phyloP scores from a whole-genome alignment of 2,113 vertebrate genomes.

The Zapornia atra region DNA sequence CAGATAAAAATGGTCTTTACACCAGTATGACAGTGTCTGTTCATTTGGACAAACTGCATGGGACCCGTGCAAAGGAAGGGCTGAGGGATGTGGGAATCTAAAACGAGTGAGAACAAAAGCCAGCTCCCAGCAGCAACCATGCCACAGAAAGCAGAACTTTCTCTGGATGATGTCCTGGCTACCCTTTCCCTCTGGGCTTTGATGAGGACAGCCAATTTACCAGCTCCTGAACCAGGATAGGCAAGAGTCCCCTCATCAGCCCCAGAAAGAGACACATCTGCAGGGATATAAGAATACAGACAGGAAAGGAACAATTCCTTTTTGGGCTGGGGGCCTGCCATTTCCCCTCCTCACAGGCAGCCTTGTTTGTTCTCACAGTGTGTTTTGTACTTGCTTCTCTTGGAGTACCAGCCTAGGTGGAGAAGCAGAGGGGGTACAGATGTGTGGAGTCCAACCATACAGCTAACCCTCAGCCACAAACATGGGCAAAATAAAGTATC shows the following conservation, averaged over 20 bases:
- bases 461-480: background rate
- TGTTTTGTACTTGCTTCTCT: background rate
- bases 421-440: background rate
- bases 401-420: background rate
- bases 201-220: background rate
- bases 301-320: background rate
- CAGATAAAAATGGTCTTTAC: background rate
- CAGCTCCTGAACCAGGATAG: background rate
- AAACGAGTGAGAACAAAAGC: conserved; percentile 1
- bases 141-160: background rate
- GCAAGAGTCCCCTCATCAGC: background rate
- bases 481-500: background rate
- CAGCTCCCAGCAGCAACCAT: background rate
- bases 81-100: conserved; percentile 3
- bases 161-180: background rate
- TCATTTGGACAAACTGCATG: conserved; percentile 10
- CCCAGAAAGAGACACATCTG: background rate
- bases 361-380: background rate
- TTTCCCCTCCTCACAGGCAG: background rate
- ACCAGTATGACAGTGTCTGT: conserved; percentile 9
- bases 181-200: background rate
- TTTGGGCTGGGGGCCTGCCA: background rate
- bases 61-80: conserved; percentile 1
- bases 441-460: fast-evolving
- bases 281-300: background rate